These are phyloP conservation scores for Pipistrellus pygmaeus DNA, from an alignment of 2,797 vertebrate species.

Conservation along the genomic window DNA sequence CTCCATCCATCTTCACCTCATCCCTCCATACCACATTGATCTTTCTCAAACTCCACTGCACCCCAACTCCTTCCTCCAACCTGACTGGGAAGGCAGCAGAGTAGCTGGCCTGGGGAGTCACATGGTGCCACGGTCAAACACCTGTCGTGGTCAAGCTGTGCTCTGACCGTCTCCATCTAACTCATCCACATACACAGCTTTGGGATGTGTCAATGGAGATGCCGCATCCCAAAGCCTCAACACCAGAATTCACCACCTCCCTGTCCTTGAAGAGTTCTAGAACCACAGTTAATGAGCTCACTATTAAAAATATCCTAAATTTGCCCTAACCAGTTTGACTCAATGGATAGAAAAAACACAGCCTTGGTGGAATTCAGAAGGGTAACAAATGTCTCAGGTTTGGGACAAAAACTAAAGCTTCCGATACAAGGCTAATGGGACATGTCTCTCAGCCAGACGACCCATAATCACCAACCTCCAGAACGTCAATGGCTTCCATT, in stretches of 20 bases:
- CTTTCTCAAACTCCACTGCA: neutral
- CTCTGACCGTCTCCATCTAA: too few relatives aligned
- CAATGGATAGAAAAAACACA: neutral
- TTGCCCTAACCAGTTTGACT: too few relatives aligned
- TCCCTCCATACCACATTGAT: neutral
- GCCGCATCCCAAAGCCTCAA: neutral
- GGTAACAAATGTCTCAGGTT: neutral
- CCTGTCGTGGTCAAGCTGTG: neutral
- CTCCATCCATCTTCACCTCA: neutral
- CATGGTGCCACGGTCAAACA: rapidly evolving
- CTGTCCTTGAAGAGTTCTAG: neutral
- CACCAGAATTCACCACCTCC: neutral
- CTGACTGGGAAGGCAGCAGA: neutral
- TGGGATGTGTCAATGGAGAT: neutral
- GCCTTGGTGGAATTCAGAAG: neutral
- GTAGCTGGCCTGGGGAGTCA: neutral
- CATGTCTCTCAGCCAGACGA: neutral
- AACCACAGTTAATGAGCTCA: neutral
- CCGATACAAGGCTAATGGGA: neutral
- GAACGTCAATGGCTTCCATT: neutral
- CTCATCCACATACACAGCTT: neutral
- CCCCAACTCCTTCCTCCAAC: neutral
- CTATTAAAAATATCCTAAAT: too few relatives aligned
- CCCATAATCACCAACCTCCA: neutral
- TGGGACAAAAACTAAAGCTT: neutral